phyloP scores from a whole-genome alignment of 2,888 invertebrate genomes.

The Lycophotia porphyrea region DNA sequence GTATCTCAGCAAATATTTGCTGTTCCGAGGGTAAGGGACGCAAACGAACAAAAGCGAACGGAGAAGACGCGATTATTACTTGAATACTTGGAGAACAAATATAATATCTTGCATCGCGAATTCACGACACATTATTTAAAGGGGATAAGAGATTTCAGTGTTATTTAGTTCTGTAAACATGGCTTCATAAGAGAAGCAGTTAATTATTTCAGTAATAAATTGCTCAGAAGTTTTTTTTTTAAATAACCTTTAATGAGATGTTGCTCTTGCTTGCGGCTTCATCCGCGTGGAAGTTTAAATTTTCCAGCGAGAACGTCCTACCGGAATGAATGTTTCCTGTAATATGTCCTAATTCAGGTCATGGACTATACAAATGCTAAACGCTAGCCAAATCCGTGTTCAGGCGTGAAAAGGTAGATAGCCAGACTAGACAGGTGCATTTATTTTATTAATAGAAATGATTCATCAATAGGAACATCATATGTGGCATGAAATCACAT shows the following conservation, averaged over 20 bases:
- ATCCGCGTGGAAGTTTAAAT: not conserved
- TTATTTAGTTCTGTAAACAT: constrained; percentile 39
- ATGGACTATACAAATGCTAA: too few relatives aligned
- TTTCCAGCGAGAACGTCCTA: not conserved
- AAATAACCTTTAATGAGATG: not conserved
- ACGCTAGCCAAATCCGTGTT: too few relatives aligned
- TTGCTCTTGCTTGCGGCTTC: not conserved
- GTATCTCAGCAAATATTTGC: constrained; percentile 77
- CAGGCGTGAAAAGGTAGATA: too few relatives aligned
- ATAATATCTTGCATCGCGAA: constrained; percentile 65
- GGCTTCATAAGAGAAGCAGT: not conserved
- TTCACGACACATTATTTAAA: constrained; percentile 55
- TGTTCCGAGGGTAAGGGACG: constrained; percentile 67
- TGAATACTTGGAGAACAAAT: constrained; percentile 71
- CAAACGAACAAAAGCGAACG: constrained; percentile 73
- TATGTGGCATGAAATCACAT: too few relatives aligned
- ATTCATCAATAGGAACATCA: not conserved
- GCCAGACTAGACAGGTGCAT: too few relatives aligned
- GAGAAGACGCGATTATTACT: constrained; percentile 74
- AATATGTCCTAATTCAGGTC: not conserved
- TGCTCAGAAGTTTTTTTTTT: not conserved
- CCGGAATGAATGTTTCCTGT: not conserved
- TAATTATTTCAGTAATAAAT: constrained; percentile 8
- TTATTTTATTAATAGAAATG: not conserved
- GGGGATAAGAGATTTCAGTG: constrained; percentile 40